Conservation (phyloP, 2,888 invertebrate species). For the Conchocele bisecta region DNA sequence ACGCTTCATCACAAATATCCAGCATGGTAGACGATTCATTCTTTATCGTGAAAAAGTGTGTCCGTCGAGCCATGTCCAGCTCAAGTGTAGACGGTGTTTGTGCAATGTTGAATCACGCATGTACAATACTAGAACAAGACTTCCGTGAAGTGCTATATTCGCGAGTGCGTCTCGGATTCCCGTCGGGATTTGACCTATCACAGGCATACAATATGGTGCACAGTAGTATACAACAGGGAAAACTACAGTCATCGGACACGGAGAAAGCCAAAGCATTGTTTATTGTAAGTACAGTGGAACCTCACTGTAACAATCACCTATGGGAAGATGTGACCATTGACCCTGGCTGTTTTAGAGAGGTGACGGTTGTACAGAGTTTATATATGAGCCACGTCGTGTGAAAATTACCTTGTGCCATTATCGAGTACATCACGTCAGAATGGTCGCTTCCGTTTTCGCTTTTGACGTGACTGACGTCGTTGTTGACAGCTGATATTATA, state of each 20-base stretch:
- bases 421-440: too few relatives aligned
- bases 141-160: conserved; percentile 89
- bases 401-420: too few relatives aligned
- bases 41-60: conserved; percentile 97
- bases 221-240: conserved; percentile 90
- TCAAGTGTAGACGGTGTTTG: conserved; percentile 97
- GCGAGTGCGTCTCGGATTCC: conserved; percentile 90
- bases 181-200: conserved; percentile 84
- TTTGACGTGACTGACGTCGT: too few relatives aligned
- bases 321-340: too few relatives aligned
- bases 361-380: too few relatives aligned
- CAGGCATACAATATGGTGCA: conserved; percentile 93
- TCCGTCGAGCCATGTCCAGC: conserved; percentile 94
- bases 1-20: conserved; percentile 86
- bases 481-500: too few relatives aligned
- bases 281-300: conserved; percentile 85
- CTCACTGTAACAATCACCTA: too few relatives aligned
- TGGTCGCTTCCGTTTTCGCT: too few relatives aligned
- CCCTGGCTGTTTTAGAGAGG: background rate
- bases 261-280: conserved; percentile 91
- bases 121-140: conserved; percentile 92
- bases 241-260: conserved; percentile 87
- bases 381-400: too few relatives aligned
- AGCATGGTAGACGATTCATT: conserved; percentile 99
- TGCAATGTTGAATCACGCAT: conserved; percentile 97